Base-by-base conservation (phyloP, 2,113 vertebrate genomes). In the Pygoscelis adeliae region DNA sequence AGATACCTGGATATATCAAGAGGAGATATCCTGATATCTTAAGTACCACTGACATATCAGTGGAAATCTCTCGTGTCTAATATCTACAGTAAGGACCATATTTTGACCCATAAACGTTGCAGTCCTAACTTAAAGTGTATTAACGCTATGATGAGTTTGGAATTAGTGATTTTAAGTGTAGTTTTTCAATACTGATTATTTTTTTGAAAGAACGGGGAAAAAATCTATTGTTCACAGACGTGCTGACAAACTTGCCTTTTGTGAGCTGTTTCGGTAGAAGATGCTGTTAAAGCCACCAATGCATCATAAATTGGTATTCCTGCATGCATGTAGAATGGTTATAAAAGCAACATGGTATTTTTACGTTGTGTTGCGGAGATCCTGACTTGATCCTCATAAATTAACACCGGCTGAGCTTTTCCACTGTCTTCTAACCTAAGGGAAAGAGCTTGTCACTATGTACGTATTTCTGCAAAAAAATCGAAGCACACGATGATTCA, bases 151-250 rank as follows among this genome's bases (percentile, higher is more conserved):
- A 34, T 87, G 52, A 56, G 26, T 79, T 67, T 83, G 30, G 27
- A 84, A 38, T 87, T 74, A 21, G 40, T 38, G 25, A 50, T 86
- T 61, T 0, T 46, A 86, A 46, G 5, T 26, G 15, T 50, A 30
- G 18, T 15, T 76, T 91, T 76, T 87, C 16, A 87, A 15, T 70
- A 25, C 6, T 52, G 17, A 4, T 53, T 61, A 3, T 9, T 65
- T 76, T 67, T 67, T 86, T 67, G 25, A 19, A 77, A 69, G 47
- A 53, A 29, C 1, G 2, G 3, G 27, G 5, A 42, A 26, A 18
- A 58, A 58, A 13, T 26, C 19, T 92, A 0, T 80, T 87, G 3
- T 58, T 84, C 27, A 26, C 0, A 1, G n/a, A 47, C 25, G 34
- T 63, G 10, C 40, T 87, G 46, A n/a, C 11, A 78, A 65, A 29